Percentiles rank a stretch among this genome's conserved stretches.
Evolutionary conservation across 1,140 invertebrate species (phyloP).

Genomic region (Gryon sp.): DNA sequence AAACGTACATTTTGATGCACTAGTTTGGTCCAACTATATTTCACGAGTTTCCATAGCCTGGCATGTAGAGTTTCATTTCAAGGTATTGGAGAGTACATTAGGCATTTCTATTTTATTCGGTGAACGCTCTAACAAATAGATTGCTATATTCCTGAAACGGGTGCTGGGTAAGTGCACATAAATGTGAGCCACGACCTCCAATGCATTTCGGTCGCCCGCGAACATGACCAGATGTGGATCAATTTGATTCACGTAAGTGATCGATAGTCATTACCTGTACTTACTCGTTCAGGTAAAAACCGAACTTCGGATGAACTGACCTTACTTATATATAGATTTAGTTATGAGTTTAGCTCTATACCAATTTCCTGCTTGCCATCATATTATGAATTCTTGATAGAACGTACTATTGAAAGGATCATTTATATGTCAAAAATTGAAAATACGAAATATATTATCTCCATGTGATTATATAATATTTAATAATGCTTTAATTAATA

Average conservation of each 20-base stretch:
- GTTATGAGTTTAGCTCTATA: not conserved
- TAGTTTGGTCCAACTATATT: not conserved
- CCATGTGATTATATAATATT: too few species aligned
- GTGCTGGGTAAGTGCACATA: constrained; percentile 11
- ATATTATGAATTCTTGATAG: too few species aligned
- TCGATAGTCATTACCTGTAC: constrained; percentile 21
- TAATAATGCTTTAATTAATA: too few species aligned
- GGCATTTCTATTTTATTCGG: constrained; percentile 22
- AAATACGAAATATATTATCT: too few species aligned
- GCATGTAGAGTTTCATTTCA: not conserved
- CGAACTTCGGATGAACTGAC: not conserved
- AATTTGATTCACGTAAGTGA: constrained; percentile 19
- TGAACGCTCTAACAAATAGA: constrained; percentile 16
- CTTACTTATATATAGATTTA: not conserved
- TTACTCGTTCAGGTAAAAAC: not conserved
- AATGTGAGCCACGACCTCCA: constrained; percentile 27
- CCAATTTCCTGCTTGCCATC: too few species aligned
- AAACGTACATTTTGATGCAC: constrained; percentile 7
- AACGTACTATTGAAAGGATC: too few species aligned
- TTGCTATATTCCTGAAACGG: not conserved
- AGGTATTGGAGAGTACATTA: not conserved
- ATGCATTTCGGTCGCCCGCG: constrained; percentile 5
- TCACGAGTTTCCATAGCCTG: not conserved
- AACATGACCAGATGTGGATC: constrained; percentile 4
- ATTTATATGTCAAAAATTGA: too few species aligned